Conservation (phyloP, 2,888 invertebrate species). For the Metalampra italica region DNA sequence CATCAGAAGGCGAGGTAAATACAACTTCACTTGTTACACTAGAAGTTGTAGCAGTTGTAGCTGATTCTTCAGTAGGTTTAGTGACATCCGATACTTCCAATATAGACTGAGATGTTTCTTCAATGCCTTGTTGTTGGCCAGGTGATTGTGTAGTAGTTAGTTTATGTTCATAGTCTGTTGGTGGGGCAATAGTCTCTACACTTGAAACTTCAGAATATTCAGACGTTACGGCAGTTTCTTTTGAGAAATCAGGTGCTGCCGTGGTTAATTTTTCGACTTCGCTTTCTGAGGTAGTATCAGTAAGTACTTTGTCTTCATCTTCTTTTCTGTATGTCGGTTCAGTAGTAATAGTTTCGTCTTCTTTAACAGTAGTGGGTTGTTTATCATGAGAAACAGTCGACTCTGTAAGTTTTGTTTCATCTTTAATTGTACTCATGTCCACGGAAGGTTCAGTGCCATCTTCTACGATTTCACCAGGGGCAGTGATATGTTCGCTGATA, state of each 20-base stretch:
- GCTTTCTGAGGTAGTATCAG: conserved; percentile 17
- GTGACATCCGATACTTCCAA: conserved; percentile 21
- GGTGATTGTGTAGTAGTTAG: conserved; percentile 8
- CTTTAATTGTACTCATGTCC: conserved; percentile 4
- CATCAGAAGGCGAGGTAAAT: conserved; percentile 17
- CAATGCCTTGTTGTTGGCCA: background rate
- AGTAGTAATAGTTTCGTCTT: conserved; percentile 26
- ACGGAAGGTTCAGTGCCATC: conserved; percentile 6
- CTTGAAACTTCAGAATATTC: conserved; percentile 9
- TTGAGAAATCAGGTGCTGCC: conserved; percentile 13
- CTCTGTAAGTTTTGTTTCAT: conserved; percentile 1
- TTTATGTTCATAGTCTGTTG: background rate
- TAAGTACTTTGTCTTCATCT: conserved; percentile 15
- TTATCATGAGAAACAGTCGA: background rate
- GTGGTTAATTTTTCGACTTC: conserved; percentile 14
- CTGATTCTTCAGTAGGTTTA: conserved; percentile 17
- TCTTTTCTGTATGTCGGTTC: conserved; percentile 25
- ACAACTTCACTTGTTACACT: conserved; percentile 13
- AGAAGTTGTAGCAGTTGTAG: background rate
- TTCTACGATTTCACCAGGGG: background rate
- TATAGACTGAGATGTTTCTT: conserved; percentile 17
- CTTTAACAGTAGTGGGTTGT: conserved; percentile 15
- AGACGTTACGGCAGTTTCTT: conserved; percentile 10
- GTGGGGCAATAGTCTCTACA: background rate
- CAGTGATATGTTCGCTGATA: conserved; percentile 9